Evolutionary conservation across 2,113 vertebrate species (phyloP).

Genomic region (Neofelis nebulosa): DNA sequence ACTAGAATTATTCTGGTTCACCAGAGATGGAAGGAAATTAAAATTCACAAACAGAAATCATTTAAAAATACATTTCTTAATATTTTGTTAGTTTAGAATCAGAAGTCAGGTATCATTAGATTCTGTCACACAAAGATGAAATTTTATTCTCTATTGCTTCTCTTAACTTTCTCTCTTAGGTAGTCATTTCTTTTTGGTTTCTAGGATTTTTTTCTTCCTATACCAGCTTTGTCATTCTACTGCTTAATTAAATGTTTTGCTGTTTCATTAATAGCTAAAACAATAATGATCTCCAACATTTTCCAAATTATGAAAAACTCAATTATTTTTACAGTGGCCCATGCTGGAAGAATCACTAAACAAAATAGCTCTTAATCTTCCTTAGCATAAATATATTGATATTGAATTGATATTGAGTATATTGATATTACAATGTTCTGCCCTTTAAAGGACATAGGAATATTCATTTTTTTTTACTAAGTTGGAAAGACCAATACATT

Average conservation of each 20-base stretch:
- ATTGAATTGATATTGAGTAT: neutral
- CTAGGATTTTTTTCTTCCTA: neutral
- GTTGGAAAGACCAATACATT: neutral
- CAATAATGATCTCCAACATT: neutral
- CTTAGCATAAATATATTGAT: neutral
- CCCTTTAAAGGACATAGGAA: neutral
- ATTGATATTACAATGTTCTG: neutral
- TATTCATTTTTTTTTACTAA: neutral
- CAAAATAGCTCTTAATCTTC: neutral
- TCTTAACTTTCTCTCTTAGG: neutral
- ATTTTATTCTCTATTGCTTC: neutral
- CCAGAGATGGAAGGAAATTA: neutral
- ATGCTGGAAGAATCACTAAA: neutral
- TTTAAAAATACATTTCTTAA: neutral
- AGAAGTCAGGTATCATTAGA: neutral
- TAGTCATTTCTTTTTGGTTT: neutral
- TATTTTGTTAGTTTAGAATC: neutral
- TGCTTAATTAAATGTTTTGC: slow-evolving; percentile 15
- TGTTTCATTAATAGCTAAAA: neutral
- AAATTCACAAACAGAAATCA: neutral
- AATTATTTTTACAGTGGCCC: neutral
- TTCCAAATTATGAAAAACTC: neutral
- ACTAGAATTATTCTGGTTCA: neutral
- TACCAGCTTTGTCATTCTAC: neutral
- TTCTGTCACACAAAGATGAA: neutral